Base-by-base conservation (phyloP, 2,888 invertebrate species). In the Nephrotoma appendiculata region DNA sequence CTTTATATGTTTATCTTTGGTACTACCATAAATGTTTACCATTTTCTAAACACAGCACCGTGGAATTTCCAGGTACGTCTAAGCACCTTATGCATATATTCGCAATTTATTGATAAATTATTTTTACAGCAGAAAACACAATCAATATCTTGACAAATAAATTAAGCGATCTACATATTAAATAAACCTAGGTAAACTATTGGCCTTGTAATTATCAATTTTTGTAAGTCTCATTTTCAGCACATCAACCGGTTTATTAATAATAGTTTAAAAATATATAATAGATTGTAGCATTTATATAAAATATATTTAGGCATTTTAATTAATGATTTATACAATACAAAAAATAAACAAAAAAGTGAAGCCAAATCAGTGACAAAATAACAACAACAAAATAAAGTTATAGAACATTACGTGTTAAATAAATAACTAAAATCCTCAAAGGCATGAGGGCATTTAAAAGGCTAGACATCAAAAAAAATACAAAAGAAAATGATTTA, bases 371-470 rank as follows among this genome's bases (percentile, higher is more conserved):
- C 41, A 83, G 83, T 86, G 83, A 87, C 87, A 41, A 87, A 85
- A 52, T 86, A 88, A 86, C 71, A 86, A 44, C 85, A 86, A 86
- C 45, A 86, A 85, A 86, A 85, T 45, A 84, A n/a, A 41, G 44
- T 45, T 31, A 71, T 86, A 44, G 84, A 42, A 86, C 57, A 48
- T 86, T 52, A 6, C 41, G 52, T 83, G 41, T 57, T 41, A 19
- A 57, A 57, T 57, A 31, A 71, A 31, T 71, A 31, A 71, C 31
- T 86, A 43, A 86, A 41, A 86, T 88, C 88, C 88, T 88, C 88
- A 88, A 88, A 88, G 88, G 88, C 88, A 88, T 87, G 88, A 87
- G 88, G 87, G 41, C 31, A 19, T 31, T 71, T 19, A 0, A 71
- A 9, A 71, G 15, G 52, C 83, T 12, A 42, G n/a, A 41, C 11